phyloP scores from a whole-genome alignment of 2,888 invertebrate species.

The Pterobdella sp. region DNA sequence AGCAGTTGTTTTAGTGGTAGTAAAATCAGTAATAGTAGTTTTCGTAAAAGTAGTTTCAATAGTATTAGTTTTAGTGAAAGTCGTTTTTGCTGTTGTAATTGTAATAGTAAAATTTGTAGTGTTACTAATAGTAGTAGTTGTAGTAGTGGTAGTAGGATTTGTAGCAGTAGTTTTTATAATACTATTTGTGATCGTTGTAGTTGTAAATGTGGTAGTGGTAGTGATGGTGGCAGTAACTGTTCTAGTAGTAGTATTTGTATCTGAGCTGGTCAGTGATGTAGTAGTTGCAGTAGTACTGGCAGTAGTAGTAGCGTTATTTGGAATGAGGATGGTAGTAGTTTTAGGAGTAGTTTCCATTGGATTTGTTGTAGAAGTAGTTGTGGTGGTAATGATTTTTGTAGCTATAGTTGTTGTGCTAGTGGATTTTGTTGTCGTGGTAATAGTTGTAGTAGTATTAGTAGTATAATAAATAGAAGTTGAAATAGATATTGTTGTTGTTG shows the following conservation, averaged over 20 bases:
- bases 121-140: background rate
- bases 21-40: background rate
- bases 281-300: background rate
- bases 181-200: no score
- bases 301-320: background rate
- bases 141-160: background rate
- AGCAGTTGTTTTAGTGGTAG: background rate
- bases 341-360: background rate
- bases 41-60: background rate
- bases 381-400: background rate
- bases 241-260: background rate
- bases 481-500: background rate
- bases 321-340: background rate
- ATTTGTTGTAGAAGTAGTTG: background rate
- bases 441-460: background rate
- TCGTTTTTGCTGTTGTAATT: background rate
- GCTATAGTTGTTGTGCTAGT: background rate
- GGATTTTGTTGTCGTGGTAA: background rate
- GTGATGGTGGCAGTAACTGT: background rate
- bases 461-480: background rate
- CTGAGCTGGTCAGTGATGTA: background rate
- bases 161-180: no score
- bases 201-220: background rate
- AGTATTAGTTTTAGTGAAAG: background rate
- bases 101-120: constrained; percentile 3